A percentile compares a stretch with the other conserved stretches of the same genome.
Conservation (phyloP, 1,140 invertebrate genomes). For the Pararge aegeria region DNA sequence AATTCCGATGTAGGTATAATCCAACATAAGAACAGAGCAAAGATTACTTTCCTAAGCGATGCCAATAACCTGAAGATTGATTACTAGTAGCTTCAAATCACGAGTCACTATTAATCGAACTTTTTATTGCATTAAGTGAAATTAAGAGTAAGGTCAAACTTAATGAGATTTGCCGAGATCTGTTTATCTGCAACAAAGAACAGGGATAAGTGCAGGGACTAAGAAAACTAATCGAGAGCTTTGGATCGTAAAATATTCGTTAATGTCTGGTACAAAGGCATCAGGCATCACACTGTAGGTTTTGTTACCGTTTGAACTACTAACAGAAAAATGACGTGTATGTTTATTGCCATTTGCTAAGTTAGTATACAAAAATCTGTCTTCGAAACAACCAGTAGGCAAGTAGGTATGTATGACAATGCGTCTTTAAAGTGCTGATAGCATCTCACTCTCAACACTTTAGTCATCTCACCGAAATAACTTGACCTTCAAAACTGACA, state of each 20-base stretch:
- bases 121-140: conserved; percentile 12
- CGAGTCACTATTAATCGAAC: conserved; percentile 12
- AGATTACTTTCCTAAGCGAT: conserved; percentile 14
- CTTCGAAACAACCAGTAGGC: no score
- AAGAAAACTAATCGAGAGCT: no score
- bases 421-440: not conserved
- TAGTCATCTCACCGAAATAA: not conserved
- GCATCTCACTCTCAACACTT: not conserved
- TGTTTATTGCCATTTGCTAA: no score
- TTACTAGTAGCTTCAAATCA: conserved; percentile 9
- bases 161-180: conserved; percentile 11
- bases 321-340: no score
- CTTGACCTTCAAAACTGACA: conserved; percentile 17
- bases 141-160: conserved; percentile 5
- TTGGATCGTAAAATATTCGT: no score
- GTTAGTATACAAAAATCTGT: no score
- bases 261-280: no score
- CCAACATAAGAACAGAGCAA: conserved; percentile 10
- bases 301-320: no score
- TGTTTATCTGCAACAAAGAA: not conserved
- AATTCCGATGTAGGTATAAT: not conserved
- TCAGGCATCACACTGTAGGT: no score
- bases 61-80: conserved; percentile 15
- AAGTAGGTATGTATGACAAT: no score
- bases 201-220: no score